Base-by-base conservation (phyloP, 2,797 vertebrate species). In the Liparis tanakae region DNA sequence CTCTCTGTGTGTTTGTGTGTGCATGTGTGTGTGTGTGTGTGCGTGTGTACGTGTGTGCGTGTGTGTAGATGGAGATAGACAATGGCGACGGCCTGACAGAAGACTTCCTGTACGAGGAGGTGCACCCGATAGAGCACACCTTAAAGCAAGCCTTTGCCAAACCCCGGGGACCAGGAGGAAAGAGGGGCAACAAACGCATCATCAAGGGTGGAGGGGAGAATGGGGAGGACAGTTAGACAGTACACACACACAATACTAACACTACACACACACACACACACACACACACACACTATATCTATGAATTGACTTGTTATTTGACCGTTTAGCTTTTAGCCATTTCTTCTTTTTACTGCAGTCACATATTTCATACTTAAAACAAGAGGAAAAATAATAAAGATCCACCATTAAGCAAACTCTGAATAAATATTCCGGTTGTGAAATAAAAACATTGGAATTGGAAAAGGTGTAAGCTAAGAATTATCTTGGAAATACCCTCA, bases 121-220 rank as follows among this genome's bases (percentile, higher is more conserved):
- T 99, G 54, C 98, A 99, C 85, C 98, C 98, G 22, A 99, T 98
- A 89, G 98, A 99, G 79, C 97, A 98, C 0, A 96, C 97, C 84
- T 94, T 97, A 86, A 99, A 96, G 90, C 97, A 98, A 94, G 97
- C 94, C 56, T 99, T 99, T 41, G 92, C 96, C 92, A 99, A 99
- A 93, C 98, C 98, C 83, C 96, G 95, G 9, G 98, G 98, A 70
- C 98, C 98, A 0, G 96, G 97, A 44, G 98, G 97, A 46, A 99
- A 98, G 79, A 93, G 97, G 17, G 98, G 98, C 83, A 97, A 98
- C 93, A 99, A 99, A 89, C 95, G 97, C 66, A 92, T 99, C 75
- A 98, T 99, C 91, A 98, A 96, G 78, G 97, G 96, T 39, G 94
- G 94, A 0, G 97, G 95, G 0, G 98, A 98, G 88, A 99, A 98